Conservation (phyloP, 2,113 vertebrate species). For the Microtus ochrogaster region DNA sequence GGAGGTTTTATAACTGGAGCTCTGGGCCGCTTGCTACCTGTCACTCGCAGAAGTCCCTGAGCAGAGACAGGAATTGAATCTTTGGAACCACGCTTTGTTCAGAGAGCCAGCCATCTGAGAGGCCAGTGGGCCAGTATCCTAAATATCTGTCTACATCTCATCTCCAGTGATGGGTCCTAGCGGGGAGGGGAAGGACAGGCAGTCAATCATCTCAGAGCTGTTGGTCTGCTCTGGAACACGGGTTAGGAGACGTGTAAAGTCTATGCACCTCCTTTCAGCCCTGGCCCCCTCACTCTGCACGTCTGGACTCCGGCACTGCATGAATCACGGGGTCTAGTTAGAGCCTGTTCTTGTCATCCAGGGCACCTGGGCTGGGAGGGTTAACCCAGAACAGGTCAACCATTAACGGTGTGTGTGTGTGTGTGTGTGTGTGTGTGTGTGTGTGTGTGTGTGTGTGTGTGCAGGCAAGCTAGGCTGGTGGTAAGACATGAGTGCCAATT, state of each 20-base stretch:
- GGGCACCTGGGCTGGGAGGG: background rate
- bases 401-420: background rate
- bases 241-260: background rate
- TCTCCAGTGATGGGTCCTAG: background rate
- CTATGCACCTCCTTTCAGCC: background rate
- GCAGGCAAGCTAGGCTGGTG: background rate
- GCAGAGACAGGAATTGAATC: background rate
- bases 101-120: background rate
- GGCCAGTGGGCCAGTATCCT: too few species aligned
- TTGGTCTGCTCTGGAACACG: background rate
- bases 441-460: too few species aligned
- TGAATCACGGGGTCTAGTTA: background rate
- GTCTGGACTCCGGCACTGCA: background rate
- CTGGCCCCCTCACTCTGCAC: too few species aligned
- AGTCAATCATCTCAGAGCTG: background rate
- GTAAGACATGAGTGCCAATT: background rate
- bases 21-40: background rate
- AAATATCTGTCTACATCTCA: background rate
- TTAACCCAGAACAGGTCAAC: background rate
- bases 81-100: background rate
- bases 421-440: background rate
- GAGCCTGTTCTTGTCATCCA: background rate
- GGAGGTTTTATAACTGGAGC: background rate
- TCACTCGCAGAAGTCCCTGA: background rate
- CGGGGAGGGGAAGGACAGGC: background rate